Percentiles rank a stretch among this genome's conserved stretches.
These are phyloP conservation scores for Pseudonaja textilis DNA, from an alignment of 2,113 vertebrate genomes.

Conservation along the genomic window DNA sequence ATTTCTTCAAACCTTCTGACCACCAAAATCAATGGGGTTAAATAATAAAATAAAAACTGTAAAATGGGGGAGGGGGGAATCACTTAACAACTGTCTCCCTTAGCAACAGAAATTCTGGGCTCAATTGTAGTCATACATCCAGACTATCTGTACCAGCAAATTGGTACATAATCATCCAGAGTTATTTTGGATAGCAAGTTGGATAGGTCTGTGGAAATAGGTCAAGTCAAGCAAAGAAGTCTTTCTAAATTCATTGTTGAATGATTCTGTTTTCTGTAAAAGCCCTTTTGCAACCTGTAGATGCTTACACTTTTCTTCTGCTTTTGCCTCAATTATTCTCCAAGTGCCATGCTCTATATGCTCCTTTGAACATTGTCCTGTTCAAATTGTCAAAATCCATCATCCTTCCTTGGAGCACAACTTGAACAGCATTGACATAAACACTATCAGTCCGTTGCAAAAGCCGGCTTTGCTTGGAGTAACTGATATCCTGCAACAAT, in stretches of 20 bases:
- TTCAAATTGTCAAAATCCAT: background rate
- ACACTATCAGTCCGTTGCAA: background rate
- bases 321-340: background rate
- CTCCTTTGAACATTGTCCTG: background rate
- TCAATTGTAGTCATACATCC: too few relatives aligned
- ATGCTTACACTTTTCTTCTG: background rate
- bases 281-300: background rate
- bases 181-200: too few relatives aligned
- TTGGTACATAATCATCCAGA: too few relatives aligned
- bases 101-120: too few relatives aligned
- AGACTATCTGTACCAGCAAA: too few relatives aligned
- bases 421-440: background rate
- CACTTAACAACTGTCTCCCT: too few relatives aligned
- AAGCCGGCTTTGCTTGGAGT: background rate
- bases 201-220: background rate
- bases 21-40: background rate
- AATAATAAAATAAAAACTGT: too few relatives aligned
- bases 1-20: background rate
- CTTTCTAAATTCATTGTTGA: background rate
- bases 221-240: background rate
- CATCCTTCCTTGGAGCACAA: background rate
- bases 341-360: background rate
- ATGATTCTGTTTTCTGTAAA: background rate
- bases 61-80: too few relatives aligned
- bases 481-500: background rate